Evolutionary conservation across 2,888 invertebrate genomes (phyloP).

Genomic region (Adelphocoris suturalis): DNA sequence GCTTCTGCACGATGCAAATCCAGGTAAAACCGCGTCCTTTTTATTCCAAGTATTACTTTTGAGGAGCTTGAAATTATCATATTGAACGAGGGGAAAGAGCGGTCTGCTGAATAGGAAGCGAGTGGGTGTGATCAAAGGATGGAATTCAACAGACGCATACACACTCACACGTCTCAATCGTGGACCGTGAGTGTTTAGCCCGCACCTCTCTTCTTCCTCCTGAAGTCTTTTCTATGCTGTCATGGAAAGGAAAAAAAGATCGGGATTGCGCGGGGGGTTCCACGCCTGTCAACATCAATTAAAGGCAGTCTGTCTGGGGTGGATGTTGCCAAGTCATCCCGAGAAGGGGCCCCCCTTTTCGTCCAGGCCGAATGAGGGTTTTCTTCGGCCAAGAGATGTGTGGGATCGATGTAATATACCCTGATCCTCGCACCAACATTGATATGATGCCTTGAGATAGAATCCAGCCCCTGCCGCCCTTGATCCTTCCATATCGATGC

Average conservation of each 20-base stretch:
- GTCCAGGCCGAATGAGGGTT: slow-evolving; percentile 10
- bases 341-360: slow-evolving; percentile 9
- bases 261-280: slow-evolving; percentile 64
- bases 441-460: slow-evolving; percentile 35
- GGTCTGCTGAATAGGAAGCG: slow-evolving; percentile 44
- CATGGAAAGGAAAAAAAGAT: slow-evolving; percentile 45
- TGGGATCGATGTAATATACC: slow-evolving; percentile 66
- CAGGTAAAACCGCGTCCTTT: background rate
- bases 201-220: background rate
- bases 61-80: slow-evolving; percentile 42
- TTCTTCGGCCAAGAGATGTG: slow-evolving; percentile 31
- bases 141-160: slow-evolving; percentile 61
- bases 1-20: background rate
- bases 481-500: background rate
- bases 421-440: slow-evolving; percentile 48
- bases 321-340: slow-evolving; percentile 68
- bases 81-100: slow-evolving; percentile 41
- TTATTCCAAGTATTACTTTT: background rate
- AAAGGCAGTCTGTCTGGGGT: slow-evolving; percentile 71
- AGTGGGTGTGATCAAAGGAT: slow-evolving; percentile 66
- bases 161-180: slow-evolving; percentile 71
- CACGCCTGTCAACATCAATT: slow-evolving; percentile 75
- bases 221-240: slow-evolving; percentile 27
- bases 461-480: background rate
- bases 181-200: slow-evolving; percentile 67